Base-by-base conservation (phyloP, 2,888 invertebrate genomes). In the Latrodectus hesperus region DNA sequence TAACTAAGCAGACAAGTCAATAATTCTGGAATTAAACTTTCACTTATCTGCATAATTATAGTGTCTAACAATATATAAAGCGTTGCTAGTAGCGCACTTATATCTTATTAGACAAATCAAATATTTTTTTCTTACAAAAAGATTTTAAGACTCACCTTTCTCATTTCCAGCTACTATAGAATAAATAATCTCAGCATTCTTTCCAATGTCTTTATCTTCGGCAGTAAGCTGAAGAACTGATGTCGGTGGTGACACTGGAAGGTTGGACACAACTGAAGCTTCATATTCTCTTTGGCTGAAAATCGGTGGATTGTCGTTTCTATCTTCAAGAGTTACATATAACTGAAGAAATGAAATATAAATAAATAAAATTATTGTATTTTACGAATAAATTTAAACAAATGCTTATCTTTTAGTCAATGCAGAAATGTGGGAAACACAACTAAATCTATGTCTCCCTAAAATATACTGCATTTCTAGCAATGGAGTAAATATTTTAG, bases 251-350 rank as follows among this genome's bases (percentile, higher is more conserved):
- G 95, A 95, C 22, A 96, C 92, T 14, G 96, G 94, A 22, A 92
- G 91, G 92, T 96, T 97, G 92, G 98, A 97, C 0, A 96, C 96
- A 16, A 98, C 96, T 0, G 95, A 95, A 1, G 95, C 95, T 90
- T 95, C 94, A 92, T 97, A 98, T 11, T 94, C 94, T 73, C 94
- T 94, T 90, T 96, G 95, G 0, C 94, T 94, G 92, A 98, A 98
- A 71, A 94, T 93, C 0, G 98, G 98, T 0, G 95, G 93, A 92
- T 98, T 97, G 92, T 98, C 98, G 92, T 98, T 98, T n/a, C 96
- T 94, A 92, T 98, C 98, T 51, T 94, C 91, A 12, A 98, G 94
- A 68, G 74, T 82, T 5, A 90, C 88, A 65, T 88, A 89, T 10
- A 90, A 65, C 90, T 90, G 26, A n/a, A 72, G 2, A 60, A 76